phyloP scores from a whole-genome alignment of 2,113 vertebrate genomes.

The Anarhynchus alexandrinus region DNA sequence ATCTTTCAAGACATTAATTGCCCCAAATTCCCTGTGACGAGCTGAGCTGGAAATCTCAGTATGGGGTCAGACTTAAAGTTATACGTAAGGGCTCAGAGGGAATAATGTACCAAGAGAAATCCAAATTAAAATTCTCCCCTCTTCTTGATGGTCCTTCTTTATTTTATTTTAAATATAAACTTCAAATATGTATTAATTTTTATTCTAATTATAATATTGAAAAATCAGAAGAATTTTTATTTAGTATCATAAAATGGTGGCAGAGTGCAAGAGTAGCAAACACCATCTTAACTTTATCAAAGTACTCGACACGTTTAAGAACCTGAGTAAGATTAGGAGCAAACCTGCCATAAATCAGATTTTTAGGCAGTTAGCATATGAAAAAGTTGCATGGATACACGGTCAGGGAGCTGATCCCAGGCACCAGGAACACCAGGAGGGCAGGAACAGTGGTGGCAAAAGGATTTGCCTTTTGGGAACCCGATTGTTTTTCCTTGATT shows the following conservation, averaged over 20 bases:
- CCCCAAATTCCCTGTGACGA: conserved; percentile 9
- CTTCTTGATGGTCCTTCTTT: background rate
- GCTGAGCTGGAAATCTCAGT: background rate
- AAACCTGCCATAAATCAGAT: background rate
- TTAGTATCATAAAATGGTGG: background rate
- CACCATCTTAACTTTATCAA: background rate
- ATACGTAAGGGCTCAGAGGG: background rate
- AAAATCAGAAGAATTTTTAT: background rate
- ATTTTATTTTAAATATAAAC: background rate
- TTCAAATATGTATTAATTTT: background rate
- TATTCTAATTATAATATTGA: background rate
- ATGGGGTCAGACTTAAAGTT: background rate
- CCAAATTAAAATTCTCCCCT: background rate
- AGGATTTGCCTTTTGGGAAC: background rate
- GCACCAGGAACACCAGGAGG: background rate
- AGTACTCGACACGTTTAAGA: background rate
- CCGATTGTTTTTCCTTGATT: background rate
- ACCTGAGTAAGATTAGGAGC: background rate
- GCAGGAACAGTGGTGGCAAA: background rate
- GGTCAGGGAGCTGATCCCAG: background rate
- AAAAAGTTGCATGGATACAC: background rate
- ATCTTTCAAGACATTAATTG: conserved; percentile 35
- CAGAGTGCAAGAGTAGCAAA: background rate
- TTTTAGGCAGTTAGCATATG: background rate
- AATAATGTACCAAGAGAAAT: background rate